Evolutionary conservation across 2,113 vertebrate species (phyloP), one percentile per base, ranked within the genome.

Genomic region (Dicrurus megarhynchus): DNA sequence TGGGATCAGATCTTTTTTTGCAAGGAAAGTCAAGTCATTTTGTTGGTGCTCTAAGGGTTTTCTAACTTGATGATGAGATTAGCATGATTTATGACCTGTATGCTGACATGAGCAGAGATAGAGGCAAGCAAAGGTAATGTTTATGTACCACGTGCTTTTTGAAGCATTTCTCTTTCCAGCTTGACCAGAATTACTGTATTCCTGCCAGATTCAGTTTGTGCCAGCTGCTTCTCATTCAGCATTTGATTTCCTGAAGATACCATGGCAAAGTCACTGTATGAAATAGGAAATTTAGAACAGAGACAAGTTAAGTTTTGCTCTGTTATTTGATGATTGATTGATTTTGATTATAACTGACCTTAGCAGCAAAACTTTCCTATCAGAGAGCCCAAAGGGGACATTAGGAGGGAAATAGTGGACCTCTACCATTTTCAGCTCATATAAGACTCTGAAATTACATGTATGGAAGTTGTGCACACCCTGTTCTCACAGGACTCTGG

Each of bases 201-300:
- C 30, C 27, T 86, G 33, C 21, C 55, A 80, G 65, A 37, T 75
- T 71, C 81, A 64, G 52, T 53, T 75, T 68, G 41, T 89, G 81
- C 44, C 89, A 92, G 39, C 81, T 87, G 73, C 74, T 93, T 91
- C 79, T 94, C 46, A 75, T 93, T 94, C 81, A 64, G 32, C 16
- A 32, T 64, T 84, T 79, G 77, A 79, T 88, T 94, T 96, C 78
- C 87, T 90, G 50, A 94, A 90, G 84, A 65, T 84, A 53, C 63
- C 59, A 19, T 33, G 44, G 23, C 44, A 11, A 41, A 91, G 55
- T 85, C 46, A 42, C 78, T 83, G 35, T 33, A 75, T 30, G 28
- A 84, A 76, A 80, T 47, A 61, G 18, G 35, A 71, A 75, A 71
- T 83, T 75, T 53, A 50, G 37, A 82, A 73, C 12, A 49, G 22